Base-by-base conservation (phyloP, 2,797 vertebrate species). In the Xiphophorus birchmanni region DNA sequence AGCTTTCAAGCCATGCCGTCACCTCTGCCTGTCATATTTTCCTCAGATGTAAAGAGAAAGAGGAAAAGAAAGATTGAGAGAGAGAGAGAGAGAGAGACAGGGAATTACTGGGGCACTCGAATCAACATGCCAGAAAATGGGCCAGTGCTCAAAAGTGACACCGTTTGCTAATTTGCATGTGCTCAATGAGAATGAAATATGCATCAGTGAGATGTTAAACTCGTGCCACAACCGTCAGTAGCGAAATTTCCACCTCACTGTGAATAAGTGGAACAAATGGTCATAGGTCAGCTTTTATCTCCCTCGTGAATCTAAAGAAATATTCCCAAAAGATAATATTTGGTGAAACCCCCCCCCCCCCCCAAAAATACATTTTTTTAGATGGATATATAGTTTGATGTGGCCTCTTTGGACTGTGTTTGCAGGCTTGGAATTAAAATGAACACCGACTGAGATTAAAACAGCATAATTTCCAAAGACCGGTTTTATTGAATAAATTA, bases 101-200 rank as follows among this genome's bases (percentile, higher is more conserved):
- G 82, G 73, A 90, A 84, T 90, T 91, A 89, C 83, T 87, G 96
- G 95, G 89, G 74, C 88, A 83, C 75, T 79, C 72, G 75, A 80
- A 89, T 87, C 85, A 88, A 87, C 80, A 86, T 47, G 87, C 1
- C 10, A 90, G 78, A 84, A 91, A 87, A 90, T 85, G 79, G 91
- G 88, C 82, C 88, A 88, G 75, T 15, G 83, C 89, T 89, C 84
- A 82, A 67, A 78, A 80, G 76, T 90, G 83, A 90, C 85, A 90
- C 84, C 40, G 35, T 88, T 87, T 84, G 76, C 73, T 80, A 84
- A 75, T 88, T 87, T 90, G 82, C 87, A 86, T 87, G 82, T 77
- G 83, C 84, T 85, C 82, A 90, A 85, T 84, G 81, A 82, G 84
- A 82, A 83, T 86, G 67, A 89, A 90, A 88, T 79, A 85, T 76